Base-by-base conservation (phyloP, 2,797 vertebrate species). In the Phrynocephalus vlangalii region DNA sequence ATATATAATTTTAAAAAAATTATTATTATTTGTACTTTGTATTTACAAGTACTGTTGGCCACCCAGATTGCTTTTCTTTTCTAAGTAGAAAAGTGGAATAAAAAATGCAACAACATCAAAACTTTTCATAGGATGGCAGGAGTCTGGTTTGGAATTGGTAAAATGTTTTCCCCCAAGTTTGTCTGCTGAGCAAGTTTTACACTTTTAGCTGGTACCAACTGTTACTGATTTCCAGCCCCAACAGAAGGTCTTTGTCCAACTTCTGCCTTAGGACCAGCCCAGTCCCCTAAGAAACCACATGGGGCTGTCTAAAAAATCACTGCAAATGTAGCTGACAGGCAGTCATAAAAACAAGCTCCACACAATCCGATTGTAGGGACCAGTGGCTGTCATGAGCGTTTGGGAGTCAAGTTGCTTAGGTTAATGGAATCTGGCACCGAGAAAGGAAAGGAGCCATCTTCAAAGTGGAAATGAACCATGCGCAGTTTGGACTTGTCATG, bases 401-500 rank as follows among this genome's bases (percentile, higher is more conserved):
- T 30, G 13, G 70, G 82, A 82, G 78, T 56, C 3, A 44, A 50
- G 50, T 28, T 60, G 71, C 80, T 71, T 67, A 38, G 60, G 48
- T 76, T 71, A 91, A 91, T 91, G 87, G 78, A 60, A 68, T 48
- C 76, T 84, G 90, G 90, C 87, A 88, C 76, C 8, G 38, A 38
- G 50, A 70, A 80, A 80, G 84, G 22, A 22, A 18, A 77, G 84
- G 52, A 80, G 70, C 30, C 44, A 22, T 68, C 83, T 81, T 79
- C 70, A 83, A 79, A 82, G 85, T 24, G 71, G 18, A 75, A 67
- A 81, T 44, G 44, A 68, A 86, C 52, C 76, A 63, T 50, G 52
- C 13, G 22, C 76, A 60, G 48, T 60, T 48, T 79, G 63, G 82
- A 80, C 60, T 50, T 84, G 81, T 71, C 80, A 10, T 50, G 52